A percentile compares a stretch with the other conserved stretches of the same genome.
phyloP scores from a whole-genome alignment of 2,888 invertebrate species.

The Acleris emargana region DNA sequence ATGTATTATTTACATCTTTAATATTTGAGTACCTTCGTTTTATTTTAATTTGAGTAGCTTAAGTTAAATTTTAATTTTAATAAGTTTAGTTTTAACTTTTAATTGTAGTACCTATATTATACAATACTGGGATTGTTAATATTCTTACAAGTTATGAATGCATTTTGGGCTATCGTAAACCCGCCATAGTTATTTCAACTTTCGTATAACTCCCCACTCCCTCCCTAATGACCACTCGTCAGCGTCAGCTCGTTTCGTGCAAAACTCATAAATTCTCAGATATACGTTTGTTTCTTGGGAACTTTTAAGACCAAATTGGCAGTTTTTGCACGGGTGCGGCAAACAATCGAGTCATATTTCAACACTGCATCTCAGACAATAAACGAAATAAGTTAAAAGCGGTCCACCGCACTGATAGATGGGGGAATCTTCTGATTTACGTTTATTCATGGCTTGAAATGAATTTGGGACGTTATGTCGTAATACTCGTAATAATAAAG shows the following conservation, averaged over 20 bases:
- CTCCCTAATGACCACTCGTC: slow-evolving; percentile 20
- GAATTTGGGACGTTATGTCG: not conserved
- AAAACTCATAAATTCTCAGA: slow-evolving; percentile 40
- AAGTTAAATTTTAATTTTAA: too few species aligned
- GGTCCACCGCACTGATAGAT: slow-evolving; percentile 23
- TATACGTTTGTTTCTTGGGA: slow-evolving; percentile 34
- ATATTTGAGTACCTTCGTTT: too few species aligned
- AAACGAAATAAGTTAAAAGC: slow-evolving; percentile 36
- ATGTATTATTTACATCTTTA: too few species aligned
- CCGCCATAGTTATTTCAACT: slow-evolving; percentile 5
- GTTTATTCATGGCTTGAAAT: slow-evolving; percentile 3
- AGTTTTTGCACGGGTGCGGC: slow-evolving; percentile 36
- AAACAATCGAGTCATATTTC: slow-evolving; percentile 43
- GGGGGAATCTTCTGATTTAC: slow-evolving; percentile 3
- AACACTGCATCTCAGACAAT: slow-evolving; percentile 28
- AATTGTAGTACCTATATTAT: too few species aligned
- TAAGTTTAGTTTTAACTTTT: too few species aligned
- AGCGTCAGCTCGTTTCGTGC: slow-evolving; percentile 18
- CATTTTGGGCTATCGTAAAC: slow-evolving; percentile 1
- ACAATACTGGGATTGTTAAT: too few species aligned
- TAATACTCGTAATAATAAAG: not conserved
- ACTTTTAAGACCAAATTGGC: slow-evolving; percentile 44
- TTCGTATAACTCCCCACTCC: slow-evolving; percentile 8
- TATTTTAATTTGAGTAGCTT: too few species aligned
- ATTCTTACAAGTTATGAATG: not conserved